phyloP scores from a whole-genome alignment of 2,113 vertebrate species.

The Gymnogyps californianus region DNA sequence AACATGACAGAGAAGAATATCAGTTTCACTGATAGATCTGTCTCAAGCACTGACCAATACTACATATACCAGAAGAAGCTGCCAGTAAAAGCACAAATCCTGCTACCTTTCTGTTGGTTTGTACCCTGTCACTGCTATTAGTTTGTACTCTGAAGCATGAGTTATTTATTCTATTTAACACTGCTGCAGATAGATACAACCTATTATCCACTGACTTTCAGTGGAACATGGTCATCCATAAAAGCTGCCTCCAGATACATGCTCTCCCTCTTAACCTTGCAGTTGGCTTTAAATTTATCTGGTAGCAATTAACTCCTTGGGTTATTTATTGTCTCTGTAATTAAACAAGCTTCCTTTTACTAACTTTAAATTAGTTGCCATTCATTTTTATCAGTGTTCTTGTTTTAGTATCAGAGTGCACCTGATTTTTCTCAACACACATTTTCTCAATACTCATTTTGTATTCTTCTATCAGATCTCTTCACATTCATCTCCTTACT shows the following conservation, averaged over 20 bases:
- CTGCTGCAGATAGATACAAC: background rate
- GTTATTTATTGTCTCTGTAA: background rate
- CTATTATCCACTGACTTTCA: background rate
- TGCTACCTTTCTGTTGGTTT: background rate
- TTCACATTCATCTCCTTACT: background rate
- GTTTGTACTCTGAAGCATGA: background rate
- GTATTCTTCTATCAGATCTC: background rate
- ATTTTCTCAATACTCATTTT: background rate
- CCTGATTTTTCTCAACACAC: background rate
- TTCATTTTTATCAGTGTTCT: background rate
- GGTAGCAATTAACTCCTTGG: background rate
- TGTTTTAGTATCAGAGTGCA: background rate
- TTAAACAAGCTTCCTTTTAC: background rate
- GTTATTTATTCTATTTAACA: background rate
- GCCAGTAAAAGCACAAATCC: background rate
- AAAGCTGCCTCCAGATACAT: background rate
- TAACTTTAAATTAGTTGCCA: background rate
- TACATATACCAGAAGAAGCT: background rate
- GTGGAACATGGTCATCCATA: background rate
- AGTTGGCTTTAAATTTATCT: background rate
- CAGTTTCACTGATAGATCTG: background rate
- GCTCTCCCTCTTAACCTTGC: background rate
- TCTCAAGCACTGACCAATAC: background rate
- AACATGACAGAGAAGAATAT: background rate
- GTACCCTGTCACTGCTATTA: background rate